These are phyloP conservation scores for Drosophila robusta DNA, from an alignment of 2,888 invertebrate genomes.

Conservation along the genomic window DNA sequence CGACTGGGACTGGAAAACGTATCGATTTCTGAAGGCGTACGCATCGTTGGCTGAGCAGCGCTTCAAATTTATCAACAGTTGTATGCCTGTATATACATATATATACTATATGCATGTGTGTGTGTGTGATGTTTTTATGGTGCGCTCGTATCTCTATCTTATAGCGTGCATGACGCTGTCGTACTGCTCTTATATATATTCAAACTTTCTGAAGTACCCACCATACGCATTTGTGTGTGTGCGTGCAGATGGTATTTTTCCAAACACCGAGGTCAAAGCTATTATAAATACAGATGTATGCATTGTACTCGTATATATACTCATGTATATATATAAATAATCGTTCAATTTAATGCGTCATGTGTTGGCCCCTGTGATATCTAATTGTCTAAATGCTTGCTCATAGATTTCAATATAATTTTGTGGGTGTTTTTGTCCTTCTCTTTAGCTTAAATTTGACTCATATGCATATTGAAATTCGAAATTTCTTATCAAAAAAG, in stretches of 20 bases:
- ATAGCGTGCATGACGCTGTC: conserved; percentile 34
- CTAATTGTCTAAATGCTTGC: conserved; percentile 15
- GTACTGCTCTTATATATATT: conserved; percentile 50
- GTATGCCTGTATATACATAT: conserved; percentile 12
- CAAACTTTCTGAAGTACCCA: conserved; percentile 60
- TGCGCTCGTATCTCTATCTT: conserved; percentile 36
- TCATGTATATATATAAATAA: conserved; percentile 14
- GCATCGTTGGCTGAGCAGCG: conserved; percentile 57
- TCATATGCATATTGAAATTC: conserved; percentile 8
- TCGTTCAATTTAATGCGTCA: conserved; percentile 43
- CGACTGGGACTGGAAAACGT: conserved; percentile 60
- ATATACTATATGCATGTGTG: background rate
- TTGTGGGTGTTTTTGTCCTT: conserved; percentile 11
- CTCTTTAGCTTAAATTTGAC: conserved; percentile 4
- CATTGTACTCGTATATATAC: conserved; percentile 1
- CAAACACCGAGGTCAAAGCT: conserved; percentile 39
- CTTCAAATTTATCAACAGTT: conserved; percentile 57
- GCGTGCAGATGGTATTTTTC: conserved; percentile 46
- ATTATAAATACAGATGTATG: conserved; percentile 45
- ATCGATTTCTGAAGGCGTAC: conserved; percentile 74
- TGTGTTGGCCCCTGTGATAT: conserved; percentile 11
- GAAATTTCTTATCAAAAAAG: background rate
- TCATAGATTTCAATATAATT: conserved; percentile 44
- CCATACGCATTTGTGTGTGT: conserved; percentile 4
- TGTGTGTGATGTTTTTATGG: conserved; percentile 26